A percentile compares a stretch with the other conserved stretches of the same genome.
These are phyloP conservation scores for Drosophila repletoides DNA, from an alignment of 1,140 invertebrate genomes.

Conservation along the genomic window DNA sequence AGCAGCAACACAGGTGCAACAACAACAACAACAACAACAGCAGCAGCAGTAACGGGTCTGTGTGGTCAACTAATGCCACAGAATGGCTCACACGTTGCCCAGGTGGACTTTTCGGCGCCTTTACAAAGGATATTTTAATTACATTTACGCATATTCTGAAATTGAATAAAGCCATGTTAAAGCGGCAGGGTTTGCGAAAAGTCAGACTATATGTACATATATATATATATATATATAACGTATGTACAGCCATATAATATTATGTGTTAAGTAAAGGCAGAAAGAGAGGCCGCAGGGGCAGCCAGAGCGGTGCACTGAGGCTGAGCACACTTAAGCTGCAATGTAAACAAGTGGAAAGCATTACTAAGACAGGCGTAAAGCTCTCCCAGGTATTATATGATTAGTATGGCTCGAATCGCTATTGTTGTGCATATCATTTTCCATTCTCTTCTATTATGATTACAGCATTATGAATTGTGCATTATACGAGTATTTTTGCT, in stretches of 20 bases:
- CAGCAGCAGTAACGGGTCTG: conserved; percentile 38
- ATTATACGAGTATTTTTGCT: conserved; percentile 51
- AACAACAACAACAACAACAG: conserved; percentile 8
- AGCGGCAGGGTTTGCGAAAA: background rate
- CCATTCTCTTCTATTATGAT: conserved; percentile 41
- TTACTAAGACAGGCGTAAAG: conserved; percentile 57
- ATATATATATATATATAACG: background rate
- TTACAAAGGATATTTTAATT: conserved; percentile 77
- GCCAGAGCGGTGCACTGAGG: too few relatives aligned
- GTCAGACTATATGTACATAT: conserved; percentile 1
- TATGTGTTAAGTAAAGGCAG: conserved; percentile 12
- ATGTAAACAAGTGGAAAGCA: conserved; percentile 72
- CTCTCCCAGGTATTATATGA: conserved; percentile 10
- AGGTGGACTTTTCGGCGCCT: conserved; percentile 66
- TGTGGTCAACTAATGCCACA: conserved; percentile 70
- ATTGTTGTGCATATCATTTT: conserved; percentile 43
- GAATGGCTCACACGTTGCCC: conserved; percentile 54
- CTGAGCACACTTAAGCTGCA: conserved; percentile 63
- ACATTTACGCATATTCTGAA: conserved; percentile 76
- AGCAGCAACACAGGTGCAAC: conserved; percentile 7
- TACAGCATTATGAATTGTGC: conserved; percentile 27
- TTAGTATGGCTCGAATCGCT: background rate
- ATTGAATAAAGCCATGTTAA: conserved; percentile 62
- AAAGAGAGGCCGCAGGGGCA: background rate
- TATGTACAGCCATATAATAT: too few relatives aligned